These are phyloP conservation scores for Physella acuta DNA, from an alignment of 1,140 invertebrate species.

Conservation along the genomic window DNA sequence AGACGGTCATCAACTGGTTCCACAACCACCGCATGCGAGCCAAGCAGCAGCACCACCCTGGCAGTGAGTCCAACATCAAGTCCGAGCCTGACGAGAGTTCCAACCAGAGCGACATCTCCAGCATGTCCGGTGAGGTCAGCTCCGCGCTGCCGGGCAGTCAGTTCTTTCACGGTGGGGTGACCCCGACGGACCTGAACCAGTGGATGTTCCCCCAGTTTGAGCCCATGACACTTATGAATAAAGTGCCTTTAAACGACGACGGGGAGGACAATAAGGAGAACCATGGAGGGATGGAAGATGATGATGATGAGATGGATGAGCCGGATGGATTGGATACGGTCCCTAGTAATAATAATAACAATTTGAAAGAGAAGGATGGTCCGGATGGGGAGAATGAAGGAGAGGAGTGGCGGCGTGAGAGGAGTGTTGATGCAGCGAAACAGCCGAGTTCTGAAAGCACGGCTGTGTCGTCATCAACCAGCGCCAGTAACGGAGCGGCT, in stretches of 20 bases:
- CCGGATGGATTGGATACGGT: constrained; percentile 31
- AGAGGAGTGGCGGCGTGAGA: constrained; percentile 6
- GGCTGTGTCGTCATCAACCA: constrained; percentile 17
- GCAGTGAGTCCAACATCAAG: constrained; percentile 27
- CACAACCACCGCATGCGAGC: constrained; percentile 98
- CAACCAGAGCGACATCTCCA: constrained; percentile 58
- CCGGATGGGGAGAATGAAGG: constrained; percentile 3
- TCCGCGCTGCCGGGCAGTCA: constrained; percentile 19
- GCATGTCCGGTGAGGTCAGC: constrained; percentile 47
- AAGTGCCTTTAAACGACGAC: constrained; percentile 34
- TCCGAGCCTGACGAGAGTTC: constrained; percentile 53
- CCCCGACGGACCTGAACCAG: constrained; percentile 41
- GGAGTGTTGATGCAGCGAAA: background rate
- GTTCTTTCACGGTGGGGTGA: constrained; percentile 21
- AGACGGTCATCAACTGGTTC: constrained; percentile 97
- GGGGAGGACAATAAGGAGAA: constrained; percentile 42
- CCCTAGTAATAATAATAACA: constrained; percentile 18
- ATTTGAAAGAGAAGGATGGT: constrained; percentile 6
- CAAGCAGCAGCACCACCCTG: constrained; percentile 67
- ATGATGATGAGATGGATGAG: constrained; percentile 35
- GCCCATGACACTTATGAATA: constrained; percentile 35
- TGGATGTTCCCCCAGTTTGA: constrained; percentile 59
- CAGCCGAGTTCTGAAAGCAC: constrained; percentile 5
- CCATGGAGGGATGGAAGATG: constrained; percentile 35
- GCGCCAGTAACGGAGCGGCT: constrained; percentile 15